These are phyloP conservation scores for Zaprionus tsacasi DNA, from an alignment of 1,140 invertebrate species.

Conservation along the genomic window DNA sequence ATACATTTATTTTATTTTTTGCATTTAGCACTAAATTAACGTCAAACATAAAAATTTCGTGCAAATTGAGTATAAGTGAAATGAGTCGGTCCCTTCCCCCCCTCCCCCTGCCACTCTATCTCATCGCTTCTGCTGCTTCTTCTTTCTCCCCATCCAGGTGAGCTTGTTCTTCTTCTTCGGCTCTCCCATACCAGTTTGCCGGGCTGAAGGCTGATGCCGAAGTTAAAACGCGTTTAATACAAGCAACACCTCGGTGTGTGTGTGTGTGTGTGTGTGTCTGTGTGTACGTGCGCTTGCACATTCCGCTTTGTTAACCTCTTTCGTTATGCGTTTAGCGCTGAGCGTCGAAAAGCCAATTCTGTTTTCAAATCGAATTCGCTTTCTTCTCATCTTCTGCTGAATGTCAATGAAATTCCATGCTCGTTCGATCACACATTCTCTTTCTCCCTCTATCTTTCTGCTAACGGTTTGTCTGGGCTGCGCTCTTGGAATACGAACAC, in stretches of 20 bases:
- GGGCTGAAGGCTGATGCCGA: constrained; percentile 19
- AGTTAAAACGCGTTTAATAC: constrained; percentile 78
- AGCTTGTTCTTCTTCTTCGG: constrained; percentile 57
- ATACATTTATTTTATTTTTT: constrained; percentile 20
- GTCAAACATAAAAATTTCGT: constrained; percentile 51
- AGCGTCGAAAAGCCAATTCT: constrained; percentile 52
- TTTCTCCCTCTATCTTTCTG: neutral
- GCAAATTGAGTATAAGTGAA: constrained; percentile 57
- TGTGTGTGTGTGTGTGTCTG: neutral
- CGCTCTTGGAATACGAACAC: constrained; percentile 23
- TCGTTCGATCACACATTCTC: neutral
- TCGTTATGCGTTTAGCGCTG: constrained; percentile 62
- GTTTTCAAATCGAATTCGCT: constrained; percentile 80
- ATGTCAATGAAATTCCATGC: constrained; percentile 60
- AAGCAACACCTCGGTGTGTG: neutral
- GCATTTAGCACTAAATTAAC: constrained; percentile 49
- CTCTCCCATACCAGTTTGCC: constrained; percentile 65
- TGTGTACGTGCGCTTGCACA: constrained; percentile 61
- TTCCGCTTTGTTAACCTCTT: constrained; percentile 78
- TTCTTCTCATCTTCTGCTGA: constrained; percentile 59
- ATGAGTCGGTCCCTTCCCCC: constrained; percentile 63
- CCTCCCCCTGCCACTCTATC: neutral
- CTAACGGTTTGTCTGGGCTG: constrained; percentile 22
- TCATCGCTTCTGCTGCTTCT: too few species aligned
- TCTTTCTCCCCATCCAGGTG: constrained; percentile 9